Evolutionary conservation across 2,888 invertebrate genomes (phyloP).

Genomic region (Erannis defoliaria): DNA sequence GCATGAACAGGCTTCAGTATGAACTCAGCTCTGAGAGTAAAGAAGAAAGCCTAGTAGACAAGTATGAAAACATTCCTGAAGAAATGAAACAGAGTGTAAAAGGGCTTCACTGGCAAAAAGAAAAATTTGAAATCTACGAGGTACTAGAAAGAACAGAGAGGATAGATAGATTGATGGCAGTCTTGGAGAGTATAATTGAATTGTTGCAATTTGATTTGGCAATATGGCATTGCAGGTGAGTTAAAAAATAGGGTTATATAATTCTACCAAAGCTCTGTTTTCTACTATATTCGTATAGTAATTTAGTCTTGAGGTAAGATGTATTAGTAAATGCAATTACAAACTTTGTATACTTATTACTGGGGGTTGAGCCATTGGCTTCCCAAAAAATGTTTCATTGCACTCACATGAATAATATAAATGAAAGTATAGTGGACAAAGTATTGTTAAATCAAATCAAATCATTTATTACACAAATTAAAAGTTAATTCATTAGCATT

Average conservation of each 20-base stretch:
- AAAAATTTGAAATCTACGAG: constrained; percentile 77
- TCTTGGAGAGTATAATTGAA: constrained; percentile 81
- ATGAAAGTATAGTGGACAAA: too few relatives aligned
- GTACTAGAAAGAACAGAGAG: constrained; percentile 69
- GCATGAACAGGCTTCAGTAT: constrained; percentile 72
- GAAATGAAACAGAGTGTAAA: constrained; percentile 69
- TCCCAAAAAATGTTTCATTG: too few relatives aligned
- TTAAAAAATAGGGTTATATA: not conserved
- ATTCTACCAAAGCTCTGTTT: too few relatives aligned
- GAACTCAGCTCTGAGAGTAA: constrained; percentile 67
- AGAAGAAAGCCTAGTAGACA: constrained; percentile 70
- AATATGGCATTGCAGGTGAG: constrained; percentile 84
- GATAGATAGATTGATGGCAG: constrained; percentile 81
- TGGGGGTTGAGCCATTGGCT: too few relatives aligned
- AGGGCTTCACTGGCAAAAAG: constrained; percentile 76
- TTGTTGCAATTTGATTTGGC: constrained; percentile 85
- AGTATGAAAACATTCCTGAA: constrained; percentile 65
- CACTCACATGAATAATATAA: too few relatives aligned
- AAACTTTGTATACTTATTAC: too few relatives aligned
- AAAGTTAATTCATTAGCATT: too few relatives aligned
- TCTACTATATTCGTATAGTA: too few relatives aligned
- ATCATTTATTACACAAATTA: too few relatives aligned
- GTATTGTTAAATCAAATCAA: too few relatives aligned
- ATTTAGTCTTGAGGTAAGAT: too few relatives aligned
- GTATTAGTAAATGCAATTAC: too few relatives aligned